Evolutionary conservation across 2,888 invertebrate genomes (phyloP).

Genomic region (Catocala fraxini): DNA sequence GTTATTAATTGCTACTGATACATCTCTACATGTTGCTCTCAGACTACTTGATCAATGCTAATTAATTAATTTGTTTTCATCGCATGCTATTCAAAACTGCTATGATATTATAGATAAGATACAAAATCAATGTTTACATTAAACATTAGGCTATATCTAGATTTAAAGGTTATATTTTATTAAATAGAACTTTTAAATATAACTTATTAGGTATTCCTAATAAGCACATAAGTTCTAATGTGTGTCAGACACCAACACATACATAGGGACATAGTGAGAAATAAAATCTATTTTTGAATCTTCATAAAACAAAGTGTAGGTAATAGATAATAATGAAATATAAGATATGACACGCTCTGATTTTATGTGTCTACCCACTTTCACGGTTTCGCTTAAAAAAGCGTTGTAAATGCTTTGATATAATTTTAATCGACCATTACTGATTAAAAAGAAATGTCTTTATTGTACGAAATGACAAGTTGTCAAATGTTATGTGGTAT

Average conservation of each 20-base stretch:
- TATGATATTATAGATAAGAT: too few species aligned
- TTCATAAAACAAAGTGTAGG: neutral
- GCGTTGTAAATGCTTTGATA: slow-evolving; percentile 26
- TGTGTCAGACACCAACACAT: too few species aligned
- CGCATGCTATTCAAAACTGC: neutral
- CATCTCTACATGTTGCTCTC: neutral
- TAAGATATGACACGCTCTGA: slow-evolving; percentile 14
- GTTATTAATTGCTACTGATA: neutral
- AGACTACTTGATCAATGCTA: neutral
- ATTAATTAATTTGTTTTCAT: neutral
- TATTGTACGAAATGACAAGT: slow-evolving; percentile 71
- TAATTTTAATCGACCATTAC: slow-evolving; percentile 38
- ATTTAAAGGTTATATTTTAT: too few species aligned
- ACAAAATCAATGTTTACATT: too few species aligned
- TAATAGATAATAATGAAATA: neutral
- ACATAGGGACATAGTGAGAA: too few species aligned
- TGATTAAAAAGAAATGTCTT: slow-evolving; percentile 49
- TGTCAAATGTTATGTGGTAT: slow-evolving; percentile 77
- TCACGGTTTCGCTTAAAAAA: slow-evolving; percentile 18
- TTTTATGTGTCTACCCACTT: slow-evolving; percentile 15
- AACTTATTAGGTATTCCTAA: too few species aligned
- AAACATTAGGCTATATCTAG: too few species aligned
- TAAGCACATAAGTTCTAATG: too few species aligned
- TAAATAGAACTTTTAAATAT: too few species aligned
- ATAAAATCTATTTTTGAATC: too few species aligned